phyloP scores from a whole-genome alignment of 1,140 invertebrate species.

The Drosophila busckii region DNA sequence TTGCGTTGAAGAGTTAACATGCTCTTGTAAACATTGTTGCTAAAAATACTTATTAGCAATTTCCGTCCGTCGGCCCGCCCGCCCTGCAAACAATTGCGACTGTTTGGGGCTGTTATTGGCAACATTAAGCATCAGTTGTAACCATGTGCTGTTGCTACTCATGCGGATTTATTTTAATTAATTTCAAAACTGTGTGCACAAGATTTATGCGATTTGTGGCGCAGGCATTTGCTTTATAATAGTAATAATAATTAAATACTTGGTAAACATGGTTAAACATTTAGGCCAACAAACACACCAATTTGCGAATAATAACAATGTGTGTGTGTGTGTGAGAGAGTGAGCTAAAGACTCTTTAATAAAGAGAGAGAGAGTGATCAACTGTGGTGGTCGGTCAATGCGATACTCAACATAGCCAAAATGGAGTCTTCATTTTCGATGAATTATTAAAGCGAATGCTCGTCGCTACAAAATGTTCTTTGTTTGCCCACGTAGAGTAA shows the following conservation, averaged over 20 bases:
- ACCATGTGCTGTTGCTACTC: slow-evolving; percentile 12
- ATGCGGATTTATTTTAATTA: slow-evolving; percentile 65
- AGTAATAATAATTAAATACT: no score
- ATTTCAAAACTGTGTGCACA: slow-evolving; percentile 56
- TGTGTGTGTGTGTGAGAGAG: no score
- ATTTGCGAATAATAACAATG: no score
- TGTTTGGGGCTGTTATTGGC: slow-evolving; percentile 30
- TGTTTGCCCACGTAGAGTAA: neutral
- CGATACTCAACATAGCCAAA: no score
- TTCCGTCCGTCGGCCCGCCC: no score
- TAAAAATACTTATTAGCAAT: slow-evolving; percentile 31
- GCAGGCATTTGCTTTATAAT: neutral
- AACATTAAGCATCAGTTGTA: slow-evolving; percentile 11
- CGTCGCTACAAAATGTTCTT: neutral
- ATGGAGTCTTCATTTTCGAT: no score
- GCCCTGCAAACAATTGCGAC: slow-evolving; percentile 49
- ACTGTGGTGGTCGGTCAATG: no score
- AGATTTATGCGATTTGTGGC: slow-evolving; percentile 15
- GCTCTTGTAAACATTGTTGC: slow-evolving; percentile 46
- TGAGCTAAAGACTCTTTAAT: no score
- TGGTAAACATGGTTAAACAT: no score
- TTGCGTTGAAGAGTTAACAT: slow-evolving; percentile 57
- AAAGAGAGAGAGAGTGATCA: no score
- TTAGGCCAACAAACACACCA: no score
- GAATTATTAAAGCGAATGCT: no score